phyloP scores from a whole-genome alignment of 2,888 invertebrate species.

The Polydrusus tereticollis region DNA sequence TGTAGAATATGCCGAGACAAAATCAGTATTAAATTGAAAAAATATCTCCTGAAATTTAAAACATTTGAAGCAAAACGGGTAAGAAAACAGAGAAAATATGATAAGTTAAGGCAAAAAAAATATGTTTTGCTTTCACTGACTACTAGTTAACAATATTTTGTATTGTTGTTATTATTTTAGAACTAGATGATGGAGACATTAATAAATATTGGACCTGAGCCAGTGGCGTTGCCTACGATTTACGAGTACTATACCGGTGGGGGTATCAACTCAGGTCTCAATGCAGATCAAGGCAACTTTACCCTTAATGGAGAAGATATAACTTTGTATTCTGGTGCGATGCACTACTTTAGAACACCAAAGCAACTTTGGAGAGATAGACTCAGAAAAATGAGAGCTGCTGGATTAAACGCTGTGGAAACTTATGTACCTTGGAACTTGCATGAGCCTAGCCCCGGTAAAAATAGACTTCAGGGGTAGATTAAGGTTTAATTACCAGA shows the following conservation, averaged over 20 bases:
- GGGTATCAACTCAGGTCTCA: slow-evolving; percentile 60
- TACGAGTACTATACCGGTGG: slow-evolving; percentile 68
- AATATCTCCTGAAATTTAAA: too few species aligned
- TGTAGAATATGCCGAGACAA: too few species aligned
- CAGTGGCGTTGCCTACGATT: slow-evolving; percentile 59
- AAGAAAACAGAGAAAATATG: too few species aligned
- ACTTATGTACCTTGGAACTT: slow-evolving; percentile 90
- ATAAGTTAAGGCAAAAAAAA: too few species aligned
- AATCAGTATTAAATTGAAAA: too few species aligned
- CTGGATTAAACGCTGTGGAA: slow-evolving; percentile 88
- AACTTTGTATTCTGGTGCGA: slow-evolving; percentile 69
- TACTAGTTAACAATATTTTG: too few species aligned
- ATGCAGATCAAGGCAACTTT: slow-evolving; percentile 59
- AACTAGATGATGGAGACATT: background rate
- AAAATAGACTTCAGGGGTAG: background rate
- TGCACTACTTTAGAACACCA: slow-evolving; percentile 90
- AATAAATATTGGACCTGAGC: background rate
- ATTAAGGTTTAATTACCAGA: too few species aligned
- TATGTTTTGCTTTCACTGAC: too few species aligned
- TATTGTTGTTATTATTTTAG: too few species aligned
- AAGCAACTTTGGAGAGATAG: slow-evolving; percentile 85
- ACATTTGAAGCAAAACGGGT: too few species aligned
- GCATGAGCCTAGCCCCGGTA: slow-evolving; percentile 81
- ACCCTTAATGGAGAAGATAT: slow-evolving; percentile 66
- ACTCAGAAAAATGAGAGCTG: slow-evolving; percentile 80